phyloP scores from a whole-genome alignment of 2,888 invertebrate species.

The Ochropacha duplaris region DNA sequence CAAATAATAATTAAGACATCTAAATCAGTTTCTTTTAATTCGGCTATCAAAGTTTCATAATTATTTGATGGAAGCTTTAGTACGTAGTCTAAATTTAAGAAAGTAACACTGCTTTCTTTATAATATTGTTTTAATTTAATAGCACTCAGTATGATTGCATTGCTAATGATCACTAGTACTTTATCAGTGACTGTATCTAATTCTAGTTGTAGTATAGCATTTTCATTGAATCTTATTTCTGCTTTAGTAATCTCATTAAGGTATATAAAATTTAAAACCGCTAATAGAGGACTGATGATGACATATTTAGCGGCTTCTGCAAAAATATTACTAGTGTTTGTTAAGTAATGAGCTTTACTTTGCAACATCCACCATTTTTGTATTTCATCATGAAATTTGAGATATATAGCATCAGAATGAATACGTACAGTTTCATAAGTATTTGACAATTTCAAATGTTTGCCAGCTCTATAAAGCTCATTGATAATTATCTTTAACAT shows the following conservation, averaged over 20 bases:
- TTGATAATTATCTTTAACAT: not conserved
- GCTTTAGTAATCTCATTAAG: not conserved
- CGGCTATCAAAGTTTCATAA: not conserved
- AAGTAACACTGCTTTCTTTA: not conserved
- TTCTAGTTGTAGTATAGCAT: not conserved
- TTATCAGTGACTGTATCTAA: not conserved
- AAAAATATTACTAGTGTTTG: not conserved
- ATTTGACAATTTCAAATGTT: not conserved
- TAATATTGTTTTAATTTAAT: constrained; percentile 3
- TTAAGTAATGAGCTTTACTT: not conserved
- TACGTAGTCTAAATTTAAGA: not conserved
- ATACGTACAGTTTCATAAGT: not conserved
- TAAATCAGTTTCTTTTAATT: not conserved
- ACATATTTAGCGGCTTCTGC: not conserved
- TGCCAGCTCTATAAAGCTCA: not conserved
- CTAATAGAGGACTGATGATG: not conserved
- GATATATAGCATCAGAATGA: constrained; percentile 7
- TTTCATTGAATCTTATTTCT: not conserved
- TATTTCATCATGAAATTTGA: constrained; percentile 9
- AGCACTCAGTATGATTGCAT: not conserved
- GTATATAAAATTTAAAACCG: constrained; percentile 1
- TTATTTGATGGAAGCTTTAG: not conserved
- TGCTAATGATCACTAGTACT: not conserved
- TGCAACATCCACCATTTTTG: constrained; percentile 9
- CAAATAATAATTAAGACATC: not conserved